Conservation (phyloP, 2,113 vertebrate genomes). For the Dolichallabes microphthalmus region DNA sequence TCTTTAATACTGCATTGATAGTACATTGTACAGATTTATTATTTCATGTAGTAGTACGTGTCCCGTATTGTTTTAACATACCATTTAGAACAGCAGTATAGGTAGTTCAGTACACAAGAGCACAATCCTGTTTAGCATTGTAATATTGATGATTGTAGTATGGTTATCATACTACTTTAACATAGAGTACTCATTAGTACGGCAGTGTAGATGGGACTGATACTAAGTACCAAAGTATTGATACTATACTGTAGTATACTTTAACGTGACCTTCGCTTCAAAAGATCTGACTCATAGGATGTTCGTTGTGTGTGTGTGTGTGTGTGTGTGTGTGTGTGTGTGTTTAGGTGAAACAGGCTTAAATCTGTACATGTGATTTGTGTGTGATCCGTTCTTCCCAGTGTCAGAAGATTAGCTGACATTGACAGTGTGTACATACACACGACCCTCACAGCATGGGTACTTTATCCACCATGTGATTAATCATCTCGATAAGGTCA, state of each 20-base stretch:
- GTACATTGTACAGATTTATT: too few species aligned
- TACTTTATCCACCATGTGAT: neutral
- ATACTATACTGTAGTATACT: too few species aligned
- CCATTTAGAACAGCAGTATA: too few species aligned
- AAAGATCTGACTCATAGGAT: neutral
- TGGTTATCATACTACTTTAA: neutral
- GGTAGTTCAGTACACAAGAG: too few species aligned
- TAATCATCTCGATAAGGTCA: neutral
- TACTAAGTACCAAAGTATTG: neutral
- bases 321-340: slow-evolving; percentile 28
- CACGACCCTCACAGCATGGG: neutral
- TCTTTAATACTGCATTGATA: neutral
- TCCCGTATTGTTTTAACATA: too few species aligned
- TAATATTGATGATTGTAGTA: neutral
- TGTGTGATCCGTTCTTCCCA: neutral
- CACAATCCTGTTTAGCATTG: neutral
- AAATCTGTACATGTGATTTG: neutral
- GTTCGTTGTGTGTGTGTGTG: neutral
- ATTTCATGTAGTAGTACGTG: too few species aligned
- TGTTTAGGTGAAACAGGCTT: slow-evolving; percentile 10
- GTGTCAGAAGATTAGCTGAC: neutral
- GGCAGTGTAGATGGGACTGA: neutral
- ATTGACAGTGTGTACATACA: neutral
- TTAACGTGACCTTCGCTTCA: neutral
- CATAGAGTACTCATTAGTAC: neutral